These are phyloP conservation scores for Lydus trimaculatus DNA, from an alignment of 2,888 invertebrate genomes.

Conservation along the genomic window DNA sequence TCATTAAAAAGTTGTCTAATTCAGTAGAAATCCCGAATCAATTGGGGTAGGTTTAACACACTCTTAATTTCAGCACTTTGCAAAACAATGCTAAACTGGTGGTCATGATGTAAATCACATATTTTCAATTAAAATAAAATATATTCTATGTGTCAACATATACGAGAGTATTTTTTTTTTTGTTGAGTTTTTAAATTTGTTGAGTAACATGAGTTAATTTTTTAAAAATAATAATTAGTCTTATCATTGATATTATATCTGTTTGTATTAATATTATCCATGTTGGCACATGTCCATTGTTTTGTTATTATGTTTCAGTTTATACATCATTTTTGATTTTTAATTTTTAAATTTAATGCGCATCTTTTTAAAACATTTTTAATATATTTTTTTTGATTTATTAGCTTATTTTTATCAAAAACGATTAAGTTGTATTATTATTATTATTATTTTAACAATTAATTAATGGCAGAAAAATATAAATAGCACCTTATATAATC, in stretches of 20 bases:
- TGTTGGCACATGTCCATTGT: background rate
- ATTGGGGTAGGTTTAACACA: too few species aligned
- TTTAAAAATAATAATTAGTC: too few species aligned
- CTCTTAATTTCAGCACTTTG: too few species aligned
- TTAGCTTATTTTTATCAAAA: background rate
- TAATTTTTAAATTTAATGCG: too few species aligned
- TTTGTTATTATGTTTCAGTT: too few species aligned
- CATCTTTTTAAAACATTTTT: too few species aligned
- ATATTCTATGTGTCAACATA: background rate
- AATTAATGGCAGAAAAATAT: background rate
- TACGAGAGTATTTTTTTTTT: background rate
- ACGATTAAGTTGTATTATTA: constrained; percentile 15
- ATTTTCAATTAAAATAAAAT: constrained; percentile 13
- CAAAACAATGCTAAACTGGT: background rate
- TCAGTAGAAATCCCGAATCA: too few species aligned
- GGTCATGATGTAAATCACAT: background rate
- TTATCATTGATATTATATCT: too few species aligned
- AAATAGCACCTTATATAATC: constrained; percentile 36
- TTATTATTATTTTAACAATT: background rate
- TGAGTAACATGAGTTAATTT: too few species aligned
- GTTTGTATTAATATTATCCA: background rate
- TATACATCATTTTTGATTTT: too few species aligned
- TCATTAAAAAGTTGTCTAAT: too few species aligned
- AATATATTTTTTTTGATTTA: too few species aligned
- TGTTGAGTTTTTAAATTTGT: background rate